Evolutionary conservation across 2,888 invertebrate species (phyloP).

Genomic region (Cacoxenus indagator): DNA sequence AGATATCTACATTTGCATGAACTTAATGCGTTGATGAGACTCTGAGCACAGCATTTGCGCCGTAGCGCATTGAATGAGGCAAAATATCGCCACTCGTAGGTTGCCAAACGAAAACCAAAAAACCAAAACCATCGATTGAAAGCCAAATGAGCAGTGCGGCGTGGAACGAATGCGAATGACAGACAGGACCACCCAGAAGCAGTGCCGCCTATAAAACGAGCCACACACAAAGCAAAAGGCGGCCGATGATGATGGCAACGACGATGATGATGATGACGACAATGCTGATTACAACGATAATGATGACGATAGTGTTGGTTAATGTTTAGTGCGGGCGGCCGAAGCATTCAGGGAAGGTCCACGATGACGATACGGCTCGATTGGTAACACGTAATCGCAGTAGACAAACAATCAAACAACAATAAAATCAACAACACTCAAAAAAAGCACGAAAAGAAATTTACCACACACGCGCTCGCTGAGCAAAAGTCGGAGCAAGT

Average conservation of each 20-base stretch:
- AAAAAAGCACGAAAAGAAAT: constrained; percentile 45
- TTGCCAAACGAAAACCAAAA: constrained; percentile 58
- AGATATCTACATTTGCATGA: no score
- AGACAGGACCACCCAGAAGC: constrained; percentile 59
- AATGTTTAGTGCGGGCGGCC: constrained; percentile 28
- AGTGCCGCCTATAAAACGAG: constrained; percentile 41
- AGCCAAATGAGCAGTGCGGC: constrained; percentile 23
- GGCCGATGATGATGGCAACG: constrained; percentile 25
- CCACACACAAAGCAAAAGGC: constrained; percentile 48
- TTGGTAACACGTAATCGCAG: constrained; percentile 50
- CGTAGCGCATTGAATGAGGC: neutral
- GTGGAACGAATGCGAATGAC: constrained; percentile 39
- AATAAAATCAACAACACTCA: constrained; percentile 4
- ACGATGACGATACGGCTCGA: constrained; percentile 29
- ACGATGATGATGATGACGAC: constrained; percentile 29
- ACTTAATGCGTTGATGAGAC: no score
- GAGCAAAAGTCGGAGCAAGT: neutral
- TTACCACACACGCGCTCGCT: constrained; percentile 48
- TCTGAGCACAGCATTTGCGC: no score
- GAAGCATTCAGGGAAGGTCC: constrained; percentile 19
- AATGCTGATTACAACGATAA: constrained; percentile 48
- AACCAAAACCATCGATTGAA: constrained; percentile 48
- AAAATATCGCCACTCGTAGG: constrained; percentile 57
- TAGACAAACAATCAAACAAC: constrained; percentile 34
- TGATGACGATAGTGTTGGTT: constrained; percentile 58